Base-by-base conservation (phyloP, 2,888 invertebrate genomes). In the Hyposoter didymator region DNA sequence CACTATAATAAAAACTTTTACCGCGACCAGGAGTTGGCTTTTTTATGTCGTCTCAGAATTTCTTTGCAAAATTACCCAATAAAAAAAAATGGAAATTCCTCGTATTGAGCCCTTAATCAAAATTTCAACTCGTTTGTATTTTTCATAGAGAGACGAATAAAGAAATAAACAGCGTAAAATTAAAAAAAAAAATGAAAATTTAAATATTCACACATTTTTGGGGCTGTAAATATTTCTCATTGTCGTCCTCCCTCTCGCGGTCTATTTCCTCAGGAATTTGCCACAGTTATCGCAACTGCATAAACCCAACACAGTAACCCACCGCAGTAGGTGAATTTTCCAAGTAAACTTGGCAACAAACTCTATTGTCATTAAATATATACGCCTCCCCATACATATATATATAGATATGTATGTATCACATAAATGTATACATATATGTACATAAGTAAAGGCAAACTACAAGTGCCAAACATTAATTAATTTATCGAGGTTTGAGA, bases 401-500 rank as follows among this genome's bases (percentile, higher is more conserved):
- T 73, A 55, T 39, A 28, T 35, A 35, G 3, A 35, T 35, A 2
- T 35, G 39, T 49, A 8, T 14, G 7, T 3, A 19, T n/a, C 10
- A 43, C 17, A 43, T 7, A 64, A 17, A 32, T 14, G 19, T 55
- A 64, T 43, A 66, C 19, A 47, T 49, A 39, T 47, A 47, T 32
- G 39, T 66, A 32, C 19, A n/a, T 35, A 19, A 28, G 35, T 10
- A 39, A 43, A 52, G 28, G 17, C 67, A 67, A 22, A 67, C 35
- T 73, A 66, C 75, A 73, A 85, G 79, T 49, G 66, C 64, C 72
- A 73, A 82, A 82, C 82, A 85, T 85, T 82, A 85, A 85, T 85
- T 85, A 79, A 83, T 82, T 85, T 80, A 85, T 80, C 82, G 79
- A 72, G 82, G 85, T 82, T 82, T 73, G 78, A 49, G 62, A 66